Evolutionary conservation across 2,797 vertebrate species (phyloP).

Genomic region (Neoniphon sammara): DNA sequence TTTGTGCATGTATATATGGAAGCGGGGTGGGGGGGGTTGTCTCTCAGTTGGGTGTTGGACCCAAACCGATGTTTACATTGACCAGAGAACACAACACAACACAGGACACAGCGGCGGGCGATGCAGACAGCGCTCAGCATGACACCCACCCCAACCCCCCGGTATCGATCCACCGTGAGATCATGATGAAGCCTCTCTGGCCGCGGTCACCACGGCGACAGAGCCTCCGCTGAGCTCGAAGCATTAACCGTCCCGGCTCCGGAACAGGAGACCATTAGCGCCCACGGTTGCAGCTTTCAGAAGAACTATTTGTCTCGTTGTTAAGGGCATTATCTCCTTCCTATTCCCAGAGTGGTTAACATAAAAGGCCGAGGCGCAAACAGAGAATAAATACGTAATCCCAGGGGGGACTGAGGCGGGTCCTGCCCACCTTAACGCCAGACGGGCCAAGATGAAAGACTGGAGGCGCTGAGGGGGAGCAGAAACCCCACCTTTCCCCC

Average conservation of each 20-base stretch:
- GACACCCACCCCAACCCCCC: conserved; percentile 7
- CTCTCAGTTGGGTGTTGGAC: background rate
- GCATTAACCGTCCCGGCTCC: background rate
- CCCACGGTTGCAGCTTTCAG: conserved; percentile 9
- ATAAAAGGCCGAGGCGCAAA: conserved; percentile 63
- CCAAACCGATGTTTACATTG: conserved; percentile 17
- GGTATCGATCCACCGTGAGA: conserved; percentile 29
- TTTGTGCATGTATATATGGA: background rate
- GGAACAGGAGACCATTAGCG: conserved; percentile 11
- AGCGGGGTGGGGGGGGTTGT: background rate
- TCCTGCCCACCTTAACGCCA: conserved; percentile 53
- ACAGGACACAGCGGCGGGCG: background rate
- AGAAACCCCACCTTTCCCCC: conserved; percentile 31
- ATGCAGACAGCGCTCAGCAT: conserved; percentile 14
- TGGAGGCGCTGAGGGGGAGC: conserved; percentile 35
- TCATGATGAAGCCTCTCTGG: conserved; percentile 14
- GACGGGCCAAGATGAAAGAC: conserved; percentile 62
- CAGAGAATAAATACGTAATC: conserved; percentile 63
- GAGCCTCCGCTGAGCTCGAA: background rate
- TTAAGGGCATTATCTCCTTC: conserved; percentile 27
- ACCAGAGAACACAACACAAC: background rate
- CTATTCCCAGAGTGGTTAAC: conserved; percentile 49
- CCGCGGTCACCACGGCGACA: conserved; percentile 10
- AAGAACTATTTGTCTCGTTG: conserved; percentile 47
- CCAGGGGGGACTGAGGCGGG: conserved; percentile 17